Evolutionary conservation across 2,888 invertebrate genomes (phyloP), one percentile per base, ranked within the genome.

Genomic region (Charanyca ferruginea): DNA sequence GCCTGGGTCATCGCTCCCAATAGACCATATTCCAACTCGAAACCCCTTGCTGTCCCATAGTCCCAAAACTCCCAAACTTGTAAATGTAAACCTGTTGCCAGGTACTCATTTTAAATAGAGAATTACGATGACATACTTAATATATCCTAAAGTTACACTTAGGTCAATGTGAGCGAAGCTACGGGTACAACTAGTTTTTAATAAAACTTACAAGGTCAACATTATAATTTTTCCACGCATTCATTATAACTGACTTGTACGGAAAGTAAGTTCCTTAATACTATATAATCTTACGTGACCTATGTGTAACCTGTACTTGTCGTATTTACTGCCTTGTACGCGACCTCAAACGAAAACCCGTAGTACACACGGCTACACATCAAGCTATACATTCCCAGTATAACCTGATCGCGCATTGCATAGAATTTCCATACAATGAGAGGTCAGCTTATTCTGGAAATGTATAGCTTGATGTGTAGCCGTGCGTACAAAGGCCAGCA

Each of bases 301-400:
- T 54, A 35, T 32, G 77, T 6, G 41, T 71, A 72, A 55, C 45
- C 51, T 52, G 48, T 72, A 72, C 25, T 65, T 38, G 38, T 38
- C 38, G n/a, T n/a, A n/a, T n/a, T 38, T 74, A 44, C 20, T 41
- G 48, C 32, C 52, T 78, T 49, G 74, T 73, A 42, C 8, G 35
- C 41, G 70, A 58, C 69, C 77, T 79, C 13, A 51, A 61, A 69
- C 28, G 8, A 20, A 73, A 49, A 35, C 35, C 38, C 7, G 22
- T 49, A 58, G 13, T 41, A 49, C 22, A 32, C n/a, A n/a, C n/a
- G n/a, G n/a, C n/a, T n/a, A n/a, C n/a, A n/a, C n/a, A n/a, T n/a
- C n/a, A n/a, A n/a, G n/a, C n/a, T n/a, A n/a, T n/a, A n/a, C n/a
- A n/a, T n/a, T n/a, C n/a, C n/a, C n/a, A n/a, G n/a, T n/a, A n/a